Evolutionary conservation across 2,113 vertebrate genomes (phyloP), one percentile per base, ranked within the genome.

Genomic region (Sinosuthora webbiana): DNA sequence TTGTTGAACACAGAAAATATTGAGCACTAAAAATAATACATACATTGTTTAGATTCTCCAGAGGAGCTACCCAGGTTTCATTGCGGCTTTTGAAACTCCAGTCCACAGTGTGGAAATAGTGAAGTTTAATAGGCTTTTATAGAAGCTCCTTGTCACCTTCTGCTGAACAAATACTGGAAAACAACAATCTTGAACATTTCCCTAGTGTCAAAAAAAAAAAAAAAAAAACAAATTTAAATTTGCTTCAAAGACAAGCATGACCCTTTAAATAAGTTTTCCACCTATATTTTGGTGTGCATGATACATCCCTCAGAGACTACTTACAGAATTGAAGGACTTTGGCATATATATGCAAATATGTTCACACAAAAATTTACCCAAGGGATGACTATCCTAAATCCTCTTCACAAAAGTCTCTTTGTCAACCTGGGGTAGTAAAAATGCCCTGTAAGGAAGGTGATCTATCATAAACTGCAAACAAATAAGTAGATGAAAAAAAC

Each of bases 381-480:
- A 83, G 79, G 68, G 71, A 70, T 78, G 60, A 44, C 15, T 75
- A 47, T 65, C 94, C 75, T 80, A 75, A 90, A 96, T 64, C 12
- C 63, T 56, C 71, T 74, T 70, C 71, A 71, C 49, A 68, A 63
- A 91, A 79, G n/a, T 78, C 60, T 94, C 52, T 73, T 57, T 75
- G 76, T 39, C 76, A 93, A 27, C 42, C 24, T 56, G 31, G 49
- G 73, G n/a, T 50, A 70, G 52, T 15, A 90, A 90, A 57, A 86
- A 44, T 67, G n/a, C 49, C 56, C 68, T 60, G 44, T 52, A 55
- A 89, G 35, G 33, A 55, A 84, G 30, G 27, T 70, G 56, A 95
- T 94, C 64, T 64, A 52, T 95, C 88, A 93, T 37, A 83, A 83
- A 81, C 28, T 67, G 55, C 39, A 45, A 94, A 89, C 59, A 86